Evolutionary conservation across 2,797 vertebrate species (phyloP).

Genomic region (Stomatorhinus walkeri): DNA sequence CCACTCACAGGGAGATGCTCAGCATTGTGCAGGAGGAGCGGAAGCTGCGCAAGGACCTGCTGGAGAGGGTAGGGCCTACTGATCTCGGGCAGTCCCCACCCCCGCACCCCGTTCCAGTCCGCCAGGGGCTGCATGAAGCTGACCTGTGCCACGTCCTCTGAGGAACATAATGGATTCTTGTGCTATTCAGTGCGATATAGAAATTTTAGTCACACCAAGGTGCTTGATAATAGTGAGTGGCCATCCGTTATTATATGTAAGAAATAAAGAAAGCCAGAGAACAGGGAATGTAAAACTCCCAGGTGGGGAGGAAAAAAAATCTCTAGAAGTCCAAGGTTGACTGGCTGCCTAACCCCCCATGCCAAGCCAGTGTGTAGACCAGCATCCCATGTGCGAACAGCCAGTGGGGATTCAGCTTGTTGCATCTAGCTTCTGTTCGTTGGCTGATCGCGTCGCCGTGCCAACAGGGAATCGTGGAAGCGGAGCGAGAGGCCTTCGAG

Average conservation of each 20-base stretch:
- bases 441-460: background rate
- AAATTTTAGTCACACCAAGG: background rate
- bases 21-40: conserved; percentile 82
- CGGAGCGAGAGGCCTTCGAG: conserved; percentile 57
- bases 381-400: background rate
- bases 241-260: background rate
- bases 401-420: background rate
- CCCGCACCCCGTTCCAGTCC: background rate
- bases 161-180: background rate
- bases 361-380: background rate
- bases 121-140: background rate
- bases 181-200: background rate
- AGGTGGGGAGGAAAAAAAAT: background rate
- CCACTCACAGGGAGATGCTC: conserved; percentile 84
- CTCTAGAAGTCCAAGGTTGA: background rate
- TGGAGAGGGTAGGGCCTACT: conserved; percentile 6
- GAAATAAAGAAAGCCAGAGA: background rate
- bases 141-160: background rate
- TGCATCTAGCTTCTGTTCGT: background rate
- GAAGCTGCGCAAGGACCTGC: conserved; percentile 56
- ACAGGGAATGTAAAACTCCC: background rate
- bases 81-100: background rate
- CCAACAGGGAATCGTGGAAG: conserved; percentile 9
- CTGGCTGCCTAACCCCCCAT: background rate
- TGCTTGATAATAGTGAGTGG: background rate